A percentile compares a stretch with the other conserved stretches of the same genome.
Conservation (phyloP, 2,797 vertebrate genomes). For the Oceanodroma leucorhoa region DNA sequence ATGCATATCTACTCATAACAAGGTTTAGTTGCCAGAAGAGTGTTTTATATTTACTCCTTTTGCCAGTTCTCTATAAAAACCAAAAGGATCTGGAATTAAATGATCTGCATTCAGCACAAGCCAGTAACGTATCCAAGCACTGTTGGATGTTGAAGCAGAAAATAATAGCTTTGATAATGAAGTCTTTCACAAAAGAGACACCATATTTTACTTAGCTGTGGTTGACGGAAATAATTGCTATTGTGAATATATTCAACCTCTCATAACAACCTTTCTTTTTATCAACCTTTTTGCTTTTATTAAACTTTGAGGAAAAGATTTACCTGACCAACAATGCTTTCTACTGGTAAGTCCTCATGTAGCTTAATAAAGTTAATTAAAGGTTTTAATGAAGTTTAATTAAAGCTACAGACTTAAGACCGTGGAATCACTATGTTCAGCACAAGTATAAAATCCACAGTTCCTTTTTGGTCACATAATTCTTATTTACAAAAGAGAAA, state of each 20-base stretch:
- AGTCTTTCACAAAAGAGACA: not conserved
- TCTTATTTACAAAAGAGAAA: not conserved
- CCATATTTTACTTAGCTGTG: not conserved
- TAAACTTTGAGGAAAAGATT: not conserved
- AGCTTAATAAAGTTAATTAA: not conserved
- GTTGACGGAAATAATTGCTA: not conserved
- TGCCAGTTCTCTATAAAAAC: slow-evolving; percentile 21
- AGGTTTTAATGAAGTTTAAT: not conserved
- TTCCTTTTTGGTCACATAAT: not conserved
- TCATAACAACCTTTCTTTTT: not conserved
- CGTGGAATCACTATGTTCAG: not conserved
- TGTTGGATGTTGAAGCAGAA: not conserved
- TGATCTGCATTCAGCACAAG: not conserved
- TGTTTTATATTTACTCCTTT: not conserved
- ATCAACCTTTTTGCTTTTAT: not conserved
- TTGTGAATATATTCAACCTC: not conserved
- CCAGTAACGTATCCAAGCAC: not conserved
- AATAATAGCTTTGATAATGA: not conserved
- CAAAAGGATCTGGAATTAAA: not conserved
- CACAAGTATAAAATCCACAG: not conserved
- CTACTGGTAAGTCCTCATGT: not conserved
- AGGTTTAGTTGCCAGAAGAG: not conserved
- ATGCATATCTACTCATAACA: not conserved
- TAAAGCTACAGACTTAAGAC: not conserved
- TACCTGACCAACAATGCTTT: not conserved